Conservation (phyloP, 2,888 invertebrate species). For the Sphaerophoria taeniata region DNA sequence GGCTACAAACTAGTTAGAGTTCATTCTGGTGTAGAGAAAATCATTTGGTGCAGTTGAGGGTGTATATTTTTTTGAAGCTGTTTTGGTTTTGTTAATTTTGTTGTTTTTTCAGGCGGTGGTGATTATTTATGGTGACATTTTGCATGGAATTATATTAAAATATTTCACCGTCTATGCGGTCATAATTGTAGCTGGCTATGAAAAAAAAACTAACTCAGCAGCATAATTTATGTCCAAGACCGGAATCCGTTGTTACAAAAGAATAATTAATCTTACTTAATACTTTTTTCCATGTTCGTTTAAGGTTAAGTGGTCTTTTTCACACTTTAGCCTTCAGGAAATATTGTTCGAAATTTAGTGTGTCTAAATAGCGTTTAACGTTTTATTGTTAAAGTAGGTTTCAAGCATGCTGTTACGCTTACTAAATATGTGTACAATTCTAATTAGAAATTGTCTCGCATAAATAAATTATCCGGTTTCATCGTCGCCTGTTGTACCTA, state of each 20-base stretch:
- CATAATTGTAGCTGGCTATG: background rate
- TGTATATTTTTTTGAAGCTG: conserved; percentile 10
- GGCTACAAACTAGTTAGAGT: background rate
- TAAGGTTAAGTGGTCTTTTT: too few relatives aligned
- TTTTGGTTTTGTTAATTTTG: background rate
- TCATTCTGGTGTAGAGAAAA: conserved; percentile 12
- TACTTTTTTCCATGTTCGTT: too few relatives aligned
- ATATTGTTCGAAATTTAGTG: too few relatives aligned
- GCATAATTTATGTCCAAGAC: background rate
- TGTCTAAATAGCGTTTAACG: too few relatives aligned
- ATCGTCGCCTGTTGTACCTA: background rate
- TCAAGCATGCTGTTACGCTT: too few relatives aligned
- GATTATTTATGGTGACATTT: conserved; percentile 50
- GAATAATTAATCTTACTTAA: too few relatives aligned
- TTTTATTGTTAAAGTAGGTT: too few relatives aligned
- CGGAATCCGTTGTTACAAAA: too few relatives aligned
- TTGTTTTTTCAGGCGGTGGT: background rate
- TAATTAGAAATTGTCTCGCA: background rate
- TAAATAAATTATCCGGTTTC: background rate
- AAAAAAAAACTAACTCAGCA: background rate
- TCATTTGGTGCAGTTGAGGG: conserved; percentile 19
- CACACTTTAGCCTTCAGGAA: too few relatives aligned
- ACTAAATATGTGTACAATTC: too few relatives aligned
- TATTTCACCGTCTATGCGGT: conserved; percentile 18
- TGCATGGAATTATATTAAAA: conserved; percentile 49